Percentiles rank a stretch among this genome's conserved stretches.
phyloP scores from a whole-genome alignment of 2,888 invertebrate species.

The Cosmia trapezina region DNA sequence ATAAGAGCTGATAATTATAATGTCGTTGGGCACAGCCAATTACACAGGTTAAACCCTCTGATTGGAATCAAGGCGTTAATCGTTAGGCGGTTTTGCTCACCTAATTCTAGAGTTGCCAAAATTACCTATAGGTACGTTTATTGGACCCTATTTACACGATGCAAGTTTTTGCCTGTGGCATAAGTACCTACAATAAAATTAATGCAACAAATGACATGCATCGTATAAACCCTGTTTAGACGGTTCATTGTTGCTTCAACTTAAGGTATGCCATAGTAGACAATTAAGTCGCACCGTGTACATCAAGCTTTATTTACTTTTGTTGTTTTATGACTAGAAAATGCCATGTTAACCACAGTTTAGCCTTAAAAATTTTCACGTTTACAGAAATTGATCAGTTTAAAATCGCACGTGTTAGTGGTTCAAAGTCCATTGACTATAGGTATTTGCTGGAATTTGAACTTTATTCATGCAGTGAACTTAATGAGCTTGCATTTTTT shows the following conservation, averaged over 20 bases:
- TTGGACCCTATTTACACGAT: not conserved
- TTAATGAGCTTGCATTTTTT: constrained; percentile 11
- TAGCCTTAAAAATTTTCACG: constrained; percentile 5
- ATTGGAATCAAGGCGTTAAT: constrained; percentile 30
- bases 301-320: no score
- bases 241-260: not conserved
- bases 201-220: not conserved
- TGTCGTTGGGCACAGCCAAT: constrained; percentile 1
- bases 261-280: not conserved
- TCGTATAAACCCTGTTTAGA: not conserved
- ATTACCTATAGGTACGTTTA: not conserved
- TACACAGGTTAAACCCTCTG: constrained; percentile 11
- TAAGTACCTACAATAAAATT: not conserved
- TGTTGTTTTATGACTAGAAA: constrained; percentile 9
- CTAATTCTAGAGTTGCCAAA: constrained; percentile 8
- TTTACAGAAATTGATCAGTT: not conserved
- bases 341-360: not conserved
- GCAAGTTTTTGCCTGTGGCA: not conserved
- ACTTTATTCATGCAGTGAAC: not conserved
- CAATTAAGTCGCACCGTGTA: not conserved
- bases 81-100: constrained; percentile 11
- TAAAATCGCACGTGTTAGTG: not conserved
- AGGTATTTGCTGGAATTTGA: not conserved
- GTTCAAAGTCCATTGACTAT: not conserved
- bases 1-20: not conserved